Evolutionary conservation across 2,888 invertebrate genomes (phyloP), one percentile per base, ranked within the genome.

Genomic region (Spodoptera littoralis): DNA sequence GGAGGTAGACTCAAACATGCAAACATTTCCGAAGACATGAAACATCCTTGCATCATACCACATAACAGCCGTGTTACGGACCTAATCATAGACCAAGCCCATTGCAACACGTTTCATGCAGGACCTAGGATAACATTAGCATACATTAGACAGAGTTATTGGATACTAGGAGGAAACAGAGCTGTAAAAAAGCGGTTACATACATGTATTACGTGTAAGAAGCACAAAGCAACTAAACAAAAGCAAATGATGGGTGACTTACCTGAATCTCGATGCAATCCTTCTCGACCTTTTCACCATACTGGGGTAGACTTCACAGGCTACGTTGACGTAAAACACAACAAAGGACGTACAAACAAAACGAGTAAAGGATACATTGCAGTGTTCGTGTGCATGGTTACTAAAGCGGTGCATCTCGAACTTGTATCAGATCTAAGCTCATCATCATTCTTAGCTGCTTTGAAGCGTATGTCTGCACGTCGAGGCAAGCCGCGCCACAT

Each of bases 391-490:
- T 65, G 65, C 24, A 30, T 65, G 13, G 36, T 51, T 3, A 60
- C 65, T 1, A 65, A 65, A 13, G 73, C 66, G 0, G 52, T 70
- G 3, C 73, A 73, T 27, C 22, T 73, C 9, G 69, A 73, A 22
- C 44, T 70, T 11, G 69, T 70, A 3, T 73, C 73, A 1, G 69
- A 70, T 36, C 11, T 73, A 11, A 57, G 27, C 3, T 52, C 65
- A 9, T 53, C 61, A 53, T 42, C 66, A 13, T 73, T 73, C 42
- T 18, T 73, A 36, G 64, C 66, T 47, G 70, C 50, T 73, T 1
- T 41, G 55, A 11, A 43, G 27, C 27, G 73, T 18, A 54, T 73
- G 55, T 41, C 54, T 2, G 60, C 65, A 1, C 12, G 70, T n/a
- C 27, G 70, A 55, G 64, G 70, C 11, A 27, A 45, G 1, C 59